phyloP scores from a whole-genome alignment of 30 jellyfish, hydroid and myxozoan genomes.

The Chironex yamaguchii region DNA sequence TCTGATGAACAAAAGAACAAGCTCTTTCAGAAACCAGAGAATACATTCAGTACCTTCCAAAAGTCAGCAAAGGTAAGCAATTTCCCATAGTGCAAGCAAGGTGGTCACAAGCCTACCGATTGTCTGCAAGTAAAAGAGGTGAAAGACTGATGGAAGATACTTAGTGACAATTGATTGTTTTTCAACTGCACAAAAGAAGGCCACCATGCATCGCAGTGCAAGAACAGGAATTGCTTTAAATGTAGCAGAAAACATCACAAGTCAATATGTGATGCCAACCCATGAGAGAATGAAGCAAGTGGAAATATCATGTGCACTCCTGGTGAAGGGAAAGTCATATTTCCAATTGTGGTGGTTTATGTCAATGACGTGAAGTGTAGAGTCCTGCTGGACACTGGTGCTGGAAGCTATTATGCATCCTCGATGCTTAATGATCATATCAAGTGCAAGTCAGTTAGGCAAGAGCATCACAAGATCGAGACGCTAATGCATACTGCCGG shows the following conservation, averaged over 20 bases:
- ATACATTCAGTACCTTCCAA: no score
- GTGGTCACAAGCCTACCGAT: constrained; percentile 19
- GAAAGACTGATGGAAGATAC: constrained; percentile 19
- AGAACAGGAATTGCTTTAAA: constrained; percentile 22
- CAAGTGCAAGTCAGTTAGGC: constrained; percentile 23
- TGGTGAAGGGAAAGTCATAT: constrained; percentile 33
- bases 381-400: constrained; percentile 72
- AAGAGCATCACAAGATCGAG: constrained; percentile 60
- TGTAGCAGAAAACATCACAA: constrained; percentile 68
- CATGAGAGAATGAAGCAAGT: constrained; percentile 31
- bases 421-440: constrained; percentile 40
- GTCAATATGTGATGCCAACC: constrained; percentile 45
- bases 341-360: constrained; percentile 54
- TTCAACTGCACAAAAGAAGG: constrained; percentile 67
- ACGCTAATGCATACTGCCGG: constrained; percentile 68
- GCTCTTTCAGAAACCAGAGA: no score
- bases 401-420: constrained; percentile 76
- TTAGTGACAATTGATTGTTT: constrained; percentile 27
- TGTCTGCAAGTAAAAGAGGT: constrained; percentile 43
- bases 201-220: constrained; percentile 66
- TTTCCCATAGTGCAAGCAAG: constrained; percentile 34
- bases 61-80: no score
- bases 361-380: constrained; percentile 69
- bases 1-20: constrained; percentile 42
- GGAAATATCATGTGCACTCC: constrained; percentile 44